A percentile compares a stretch with the other conserved stretches of the same genome.
These are phyloP conservation scores for Scyliorhinus canicula DNA, from an alignment of 2,797 vertebrate genomes.

Conservation along the genomic window DNA sequence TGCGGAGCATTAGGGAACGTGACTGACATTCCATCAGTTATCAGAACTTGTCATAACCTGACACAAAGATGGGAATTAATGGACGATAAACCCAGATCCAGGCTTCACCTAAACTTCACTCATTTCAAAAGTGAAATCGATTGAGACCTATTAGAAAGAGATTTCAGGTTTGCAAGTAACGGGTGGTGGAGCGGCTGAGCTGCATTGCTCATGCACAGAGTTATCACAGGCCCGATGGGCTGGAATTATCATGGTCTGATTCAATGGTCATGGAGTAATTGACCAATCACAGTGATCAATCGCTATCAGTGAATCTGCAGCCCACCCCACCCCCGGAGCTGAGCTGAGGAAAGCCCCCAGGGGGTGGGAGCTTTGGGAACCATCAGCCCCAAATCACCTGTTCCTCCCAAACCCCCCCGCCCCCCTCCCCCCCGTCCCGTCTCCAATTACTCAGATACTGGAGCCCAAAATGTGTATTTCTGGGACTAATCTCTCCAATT, in stretches of 20 bases:
- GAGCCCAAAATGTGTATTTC: not conserved
- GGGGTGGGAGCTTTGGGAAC: not conserved
- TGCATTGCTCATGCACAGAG: not conserved
- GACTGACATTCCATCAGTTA: too few relatives aligned
- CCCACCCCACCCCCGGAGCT: too few relatives aligned
- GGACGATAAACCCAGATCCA: not conserved
- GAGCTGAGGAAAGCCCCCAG: not conserved
- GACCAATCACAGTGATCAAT: too few relatives aligned
- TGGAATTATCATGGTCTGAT: not conserved
- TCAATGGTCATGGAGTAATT: too few relatives aligned
- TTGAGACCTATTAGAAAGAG: not conserved
- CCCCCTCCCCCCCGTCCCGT: not conserved
- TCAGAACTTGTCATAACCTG: too few relatives aligned
- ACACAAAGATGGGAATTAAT: too few relatives aligned
- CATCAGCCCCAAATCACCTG: not conserved
- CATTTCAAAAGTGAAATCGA: not conserved
- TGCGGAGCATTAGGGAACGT: not conserved
- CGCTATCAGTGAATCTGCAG: too few relatives aligned
- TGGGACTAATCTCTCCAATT: not conserved
- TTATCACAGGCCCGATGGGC: not conserved
- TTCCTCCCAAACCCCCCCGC: not conserved
- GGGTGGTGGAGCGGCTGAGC: too few relatives aligned
- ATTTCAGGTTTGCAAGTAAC: not conserved
- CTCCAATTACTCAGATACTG: not conserved
- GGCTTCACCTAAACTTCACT: not conserved